Conservation (phyloP, 1,140 invertebrate species). For the Drosophila ogumai region DNA sequence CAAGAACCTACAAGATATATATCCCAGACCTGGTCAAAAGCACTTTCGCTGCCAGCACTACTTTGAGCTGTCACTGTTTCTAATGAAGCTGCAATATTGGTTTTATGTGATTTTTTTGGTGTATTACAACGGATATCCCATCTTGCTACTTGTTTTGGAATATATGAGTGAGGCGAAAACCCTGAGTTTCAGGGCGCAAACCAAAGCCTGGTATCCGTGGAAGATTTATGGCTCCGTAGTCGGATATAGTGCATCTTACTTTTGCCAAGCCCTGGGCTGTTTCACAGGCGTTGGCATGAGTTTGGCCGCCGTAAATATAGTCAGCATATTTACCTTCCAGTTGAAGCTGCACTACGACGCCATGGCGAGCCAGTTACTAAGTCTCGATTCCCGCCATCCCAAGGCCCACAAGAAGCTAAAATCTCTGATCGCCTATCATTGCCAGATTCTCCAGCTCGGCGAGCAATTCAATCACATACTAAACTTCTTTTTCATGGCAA, state of each 20-base stretch:
- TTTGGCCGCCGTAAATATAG: slow-evolving; percentile 46
- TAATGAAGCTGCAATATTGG: slow-evolving; percentile 47
- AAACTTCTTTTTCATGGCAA: slow-evolving; percentile 56
- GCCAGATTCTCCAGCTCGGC: slow-evolving; percentile 38
- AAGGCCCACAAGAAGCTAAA: slow-evolving; percentile 52
- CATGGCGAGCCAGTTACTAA: slow-evolving; percentile 33
- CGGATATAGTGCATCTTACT: slow-evolving; percentile 30
- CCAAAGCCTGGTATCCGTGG: slow-evolving; percentile 77
- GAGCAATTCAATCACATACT: slow-evolving; percentile 55
- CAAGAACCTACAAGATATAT: slow-evolving; percentile 50
- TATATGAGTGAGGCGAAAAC: slow-evolving; percentile 2
- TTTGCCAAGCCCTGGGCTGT: slow-evolving; percentile 44
- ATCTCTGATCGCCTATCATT: slow-evolving; percentile 55
- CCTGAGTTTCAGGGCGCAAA: slow-evolving; percentile 53
- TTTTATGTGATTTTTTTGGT: slow-evolving; percentile 52
- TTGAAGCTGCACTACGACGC: slow-evolving; percentile 71
- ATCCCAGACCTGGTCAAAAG: neutral
- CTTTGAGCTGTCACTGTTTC: slow-evolving; percentile 14
- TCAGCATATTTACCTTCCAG: slow-evolving; percentile 67
- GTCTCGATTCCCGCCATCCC: slow-evolving; percentile 38
- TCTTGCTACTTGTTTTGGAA: slow-evolving; percentile 50
- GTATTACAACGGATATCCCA: slow-evolving; percentile 62
- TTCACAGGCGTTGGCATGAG: slow-evolving; percentile 56
- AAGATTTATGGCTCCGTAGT: slow-evolving; percentile 11
- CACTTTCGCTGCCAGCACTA: slow-evolving; percentile 52